Percentiles rank a stretch among this genome's conserved stretches.
Conservation (phyloP, 2,888 invertebrate genomes). For the Agapostemon virescens region DNA sequence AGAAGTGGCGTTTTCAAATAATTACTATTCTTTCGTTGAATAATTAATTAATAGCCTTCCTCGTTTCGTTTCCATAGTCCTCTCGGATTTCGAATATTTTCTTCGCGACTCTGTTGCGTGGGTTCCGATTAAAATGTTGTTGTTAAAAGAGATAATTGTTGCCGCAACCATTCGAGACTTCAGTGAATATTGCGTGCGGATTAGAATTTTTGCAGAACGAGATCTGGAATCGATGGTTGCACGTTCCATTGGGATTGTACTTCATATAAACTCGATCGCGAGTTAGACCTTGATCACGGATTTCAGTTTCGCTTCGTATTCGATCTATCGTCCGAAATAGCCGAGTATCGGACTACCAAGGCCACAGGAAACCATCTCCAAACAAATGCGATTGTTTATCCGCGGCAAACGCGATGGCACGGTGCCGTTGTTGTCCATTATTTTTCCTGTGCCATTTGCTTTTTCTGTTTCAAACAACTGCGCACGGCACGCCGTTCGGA, state of each 20-base stretch:
- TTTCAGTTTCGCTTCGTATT: conserved; percentile 50
- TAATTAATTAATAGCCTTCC: too few species aligned
- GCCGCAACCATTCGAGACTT: background rate
- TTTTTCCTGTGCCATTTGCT: background rate
- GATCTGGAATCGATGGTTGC: background rate
- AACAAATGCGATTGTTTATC: conserved; percentile 63
- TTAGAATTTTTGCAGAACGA: background rate
- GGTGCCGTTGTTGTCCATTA: conserved; percentile 15
- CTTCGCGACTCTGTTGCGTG: background rate
- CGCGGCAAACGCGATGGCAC: background rate
- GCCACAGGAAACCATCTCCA: conserved; percentile 75
- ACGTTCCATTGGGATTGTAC: conserved; percentile 22
- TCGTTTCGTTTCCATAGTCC: too few species aligned
- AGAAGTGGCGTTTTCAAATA: background rate
- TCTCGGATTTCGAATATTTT: background rate
- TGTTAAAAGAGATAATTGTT: background rate
- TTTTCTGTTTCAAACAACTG: background rate
- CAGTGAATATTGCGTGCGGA: background rate
- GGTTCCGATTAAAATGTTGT: background rate
- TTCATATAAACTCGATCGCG: conserved; percentile 44
- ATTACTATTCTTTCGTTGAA: too few species aligned
- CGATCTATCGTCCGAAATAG: conserved; percentile 66
- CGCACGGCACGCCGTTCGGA: background rate
- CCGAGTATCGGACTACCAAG: conserved; percentile 66
- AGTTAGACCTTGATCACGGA: conserved; percentile 56